phyloP scores from a whole-genome alignment of 2,888 invertebrate species.

The Tipula unca region DNA sequence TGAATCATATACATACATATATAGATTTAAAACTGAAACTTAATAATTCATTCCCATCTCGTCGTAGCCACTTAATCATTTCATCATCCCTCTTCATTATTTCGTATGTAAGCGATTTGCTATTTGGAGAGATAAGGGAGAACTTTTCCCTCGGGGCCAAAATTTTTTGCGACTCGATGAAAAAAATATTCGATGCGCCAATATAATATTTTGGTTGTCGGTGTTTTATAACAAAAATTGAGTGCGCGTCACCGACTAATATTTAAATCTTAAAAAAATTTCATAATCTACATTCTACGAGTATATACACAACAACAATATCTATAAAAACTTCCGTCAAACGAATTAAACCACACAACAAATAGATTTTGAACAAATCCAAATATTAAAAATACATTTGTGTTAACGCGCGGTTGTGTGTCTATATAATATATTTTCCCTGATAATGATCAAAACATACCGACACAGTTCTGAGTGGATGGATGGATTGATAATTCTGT shows the following conservation, averaged over 20 bases:
- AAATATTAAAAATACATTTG: background rate
- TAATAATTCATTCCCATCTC: background rate
- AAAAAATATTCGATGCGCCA: background rate
- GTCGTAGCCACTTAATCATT: background rate
- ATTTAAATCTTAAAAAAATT: background rate
- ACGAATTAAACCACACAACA: background rate
- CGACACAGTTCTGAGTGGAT: background rate
- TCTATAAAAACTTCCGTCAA: background rate
- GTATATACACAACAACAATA: background rate
- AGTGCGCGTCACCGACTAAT: background rate
- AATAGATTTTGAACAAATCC: background rate
- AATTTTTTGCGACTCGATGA: background rate
- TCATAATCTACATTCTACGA: background rate
- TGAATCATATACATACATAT: background rate
- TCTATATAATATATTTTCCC: background rate
- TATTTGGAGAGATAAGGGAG: too few relatives aligned
- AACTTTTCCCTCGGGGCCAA: background rate
- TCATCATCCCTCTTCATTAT: background rate
- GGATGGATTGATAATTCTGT: slow-evolving; percentile 1
- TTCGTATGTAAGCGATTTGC: too few relatives aligned
- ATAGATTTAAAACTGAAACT: background rate
- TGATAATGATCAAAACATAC: slow-evolving; percentile 1
- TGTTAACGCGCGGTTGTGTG: background rate
- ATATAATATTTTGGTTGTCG: background rate
- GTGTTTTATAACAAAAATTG: background rate